phyloP scores from a whole-genome alignment of 2,888 invertebrate genomes.

The Drosophila mettleri region DNA sequence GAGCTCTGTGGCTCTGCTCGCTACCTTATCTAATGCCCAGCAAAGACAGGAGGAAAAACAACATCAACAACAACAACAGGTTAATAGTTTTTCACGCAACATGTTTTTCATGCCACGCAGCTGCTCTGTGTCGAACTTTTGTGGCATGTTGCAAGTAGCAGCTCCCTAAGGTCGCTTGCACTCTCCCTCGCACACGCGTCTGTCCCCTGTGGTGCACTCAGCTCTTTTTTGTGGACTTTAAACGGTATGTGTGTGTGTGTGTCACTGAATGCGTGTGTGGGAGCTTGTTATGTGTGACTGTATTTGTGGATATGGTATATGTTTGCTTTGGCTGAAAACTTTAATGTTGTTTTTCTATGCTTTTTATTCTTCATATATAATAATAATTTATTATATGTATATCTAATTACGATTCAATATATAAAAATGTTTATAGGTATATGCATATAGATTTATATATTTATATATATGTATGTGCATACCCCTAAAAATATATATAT shows the following conservation, averaged over 20 bases:
- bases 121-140: conserved; percentile 60
- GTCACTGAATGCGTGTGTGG: background rate
- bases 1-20: background rate
- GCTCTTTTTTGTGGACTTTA: conserved; percentile 14
- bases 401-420: too few relatives aligned
- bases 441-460: too few relatives aligned
- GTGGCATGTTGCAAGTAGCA: conserved; percentile 47
- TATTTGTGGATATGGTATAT: conserved; percentile 9
- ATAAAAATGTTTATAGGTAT: too few relatives aligned
- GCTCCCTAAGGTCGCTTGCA: background rate
- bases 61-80: conserved; percentile 38
- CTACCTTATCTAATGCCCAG: conserved; percentile 16
- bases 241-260: background rate
- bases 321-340: conserved; percentile 3
- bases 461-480: too few relatives aligned
- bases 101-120: conserved; percentile 54
- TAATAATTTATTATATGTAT: too few relatives aligned
- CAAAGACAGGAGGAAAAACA: conserved; percentile 5
- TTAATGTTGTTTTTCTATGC: background rate
- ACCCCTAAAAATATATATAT: too few relatives aligned
- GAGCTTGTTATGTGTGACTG: background rate
- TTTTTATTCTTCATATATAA: too few relatives aligned
- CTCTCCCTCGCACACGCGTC: background rate
- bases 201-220: conserved; percentile 16
- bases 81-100: conserved; percentile 68